These are phyloP conservation scores for Enteromius mattozi DNA, from an alignment of 2,797 vertebrate genomes.

Conservation along the genomic window DNA sequence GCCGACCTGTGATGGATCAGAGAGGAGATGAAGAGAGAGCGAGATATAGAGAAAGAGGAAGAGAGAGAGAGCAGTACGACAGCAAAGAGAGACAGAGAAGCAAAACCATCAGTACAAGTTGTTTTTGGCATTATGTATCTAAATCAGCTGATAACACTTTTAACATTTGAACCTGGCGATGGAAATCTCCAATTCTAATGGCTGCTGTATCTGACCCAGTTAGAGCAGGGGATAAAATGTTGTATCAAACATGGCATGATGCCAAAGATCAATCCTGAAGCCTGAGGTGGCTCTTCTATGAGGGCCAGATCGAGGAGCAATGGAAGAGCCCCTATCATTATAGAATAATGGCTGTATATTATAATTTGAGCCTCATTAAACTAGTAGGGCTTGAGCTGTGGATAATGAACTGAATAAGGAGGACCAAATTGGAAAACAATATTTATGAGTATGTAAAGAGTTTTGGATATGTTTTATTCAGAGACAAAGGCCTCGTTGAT, in stretches of 20 bases:
- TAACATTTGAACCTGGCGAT: constrained; percentile 56
- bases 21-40: constrained; percentile 50
- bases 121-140: constrained; percentile 33
- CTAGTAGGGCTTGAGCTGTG: constrained; percentile 44
- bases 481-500: constrained; percentile 49
- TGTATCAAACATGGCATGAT: constrained; percentile 50
- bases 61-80: constrained; percentile 43
- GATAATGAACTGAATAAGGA: constrained; percentile 58
- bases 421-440: constrained; percentile 56
- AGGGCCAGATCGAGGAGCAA: neutral
- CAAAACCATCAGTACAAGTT: constrained; percentile 42
- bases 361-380: constrained; percentile 57
- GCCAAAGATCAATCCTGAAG: constrained; percentile 46
- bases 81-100: constrained; percentile 50
- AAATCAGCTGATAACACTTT: constrained; percentile 54
- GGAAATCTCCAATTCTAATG: constrained; percentile 47
- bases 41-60: constrained; percentile 56
- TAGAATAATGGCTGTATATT: constrained; percentile 52
- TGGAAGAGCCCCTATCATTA: constrained; percentile 38
- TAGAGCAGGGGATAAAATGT: constrained; percentile 37
- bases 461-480: constrained; percentile 63
- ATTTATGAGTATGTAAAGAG: constrained; percentile 61
- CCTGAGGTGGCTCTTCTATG: constrained; percentile 43
- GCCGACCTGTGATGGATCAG: constrained; percentile 81
- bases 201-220: constrained; percentile 39